Evolutionary conservation across 2,888 invertebrate species (phyloP), one percentile per base, ranked within the genome.

Genomic region (Lasioglossum oenotherae): DNA sequence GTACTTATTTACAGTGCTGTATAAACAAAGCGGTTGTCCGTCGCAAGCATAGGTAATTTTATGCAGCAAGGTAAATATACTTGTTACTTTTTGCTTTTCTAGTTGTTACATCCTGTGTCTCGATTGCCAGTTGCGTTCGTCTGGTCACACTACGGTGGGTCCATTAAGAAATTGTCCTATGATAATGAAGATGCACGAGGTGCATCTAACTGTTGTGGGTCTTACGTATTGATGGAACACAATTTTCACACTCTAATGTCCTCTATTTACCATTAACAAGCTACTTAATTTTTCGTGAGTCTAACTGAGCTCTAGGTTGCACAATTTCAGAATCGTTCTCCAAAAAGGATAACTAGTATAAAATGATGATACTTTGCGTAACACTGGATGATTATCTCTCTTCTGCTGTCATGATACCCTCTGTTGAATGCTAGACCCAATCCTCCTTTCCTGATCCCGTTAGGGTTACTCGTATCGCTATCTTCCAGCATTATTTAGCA

Each of bases 401-500:
- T 5, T 60, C 27, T 16, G 27, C 5, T 60, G 60, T 60, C 60
- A 60, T 16, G 60, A 60, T 60, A 60, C 27, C 27, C 60, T 60
- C 27, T 60, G 60, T 27, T 27, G 60, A 60, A 27, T 27, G 60
- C 60, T 16, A 27, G 14, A 1, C 27, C 4, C 14, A 5, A 60
- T 60, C 14, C 60, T 27, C 60, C 16, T 60, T 60, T 60, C 60
- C 60, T 27, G 60, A 60, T 60, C 60, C 60, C 60, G 60, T 60
- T 60, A 60, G 27, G 60, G 27, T 27, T 14, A 14, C 27, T 60
- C 27, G 60, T 60, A 60, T 60, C 60, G 60, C 27, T 60, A 27
- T 27, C 60, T 60, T 60, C 14, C 27, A 60, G 60, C 27, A 60
- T 27, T 27, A 27, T 5, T 16, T 14, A 5, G 14, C 60, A 27